Base-by-base conservation (phyloP, 2,797 vertebrate species). In the Cyclura pinguis region DNA sequence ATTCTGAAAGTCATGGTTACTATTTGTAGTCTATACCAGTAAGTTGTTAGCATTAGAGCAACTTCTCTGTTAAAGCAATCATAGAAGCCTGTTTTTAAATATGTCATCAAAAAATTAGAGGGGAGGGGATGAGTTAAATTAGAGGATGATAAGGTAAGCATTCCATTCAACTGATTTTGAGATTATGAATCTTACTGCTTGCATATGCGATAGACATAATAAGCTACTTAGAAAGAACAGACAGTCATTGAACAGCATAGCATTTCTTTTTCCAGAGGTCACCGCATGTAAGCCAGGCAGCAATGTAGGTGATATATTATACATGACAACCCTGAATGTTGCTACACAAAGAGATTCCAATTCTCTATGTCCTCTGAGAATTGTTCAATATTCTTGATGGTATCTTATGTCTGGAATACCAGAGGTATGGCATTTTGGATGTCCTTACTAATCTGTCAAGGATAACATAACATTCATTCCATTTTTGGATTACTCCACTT, bases 1-100 rank as follows among this genome's bases (percentile, higher is more conserved):
- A 96, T 96, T 91, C 96, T 97, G 96, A 97, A 97, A 97, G 96
- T 93, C 95, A 72, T 94, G 94, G 96, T 96, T 97, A 95, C 92
- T 93, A 95, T 73, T 8, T 96, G 90, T 93, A 97, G 59, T 27
- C 95, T 91, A 84, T 86, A 50, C 91, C n/a, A 62, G 94, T 95
- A 96, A 96, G 94, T 96, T 96, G 92, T 95, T 95, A 93, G 96
- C 95, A 93, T 90, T 77, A 57, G 95, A 91, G 92, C 87, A 90
- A 91, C 94, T 95, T 95, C 96, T 97, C 97, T 97, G 97, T 94
- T 97, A 96, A 97, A 97, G 95, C 92, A 96, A 97, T 97, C 97
- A 96, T 94, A 94, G 42, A 24, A 87, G 50, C 89, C 80, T 73
- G 93, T 64, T 89, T 96, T 85, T 92, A 95, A 95, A 86, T 93